These are phyloP conservation scores for Acrobasis suavella DNA, from an alignment of 2,888 invertebrate species.

Conservation along the genomic window DNA sequence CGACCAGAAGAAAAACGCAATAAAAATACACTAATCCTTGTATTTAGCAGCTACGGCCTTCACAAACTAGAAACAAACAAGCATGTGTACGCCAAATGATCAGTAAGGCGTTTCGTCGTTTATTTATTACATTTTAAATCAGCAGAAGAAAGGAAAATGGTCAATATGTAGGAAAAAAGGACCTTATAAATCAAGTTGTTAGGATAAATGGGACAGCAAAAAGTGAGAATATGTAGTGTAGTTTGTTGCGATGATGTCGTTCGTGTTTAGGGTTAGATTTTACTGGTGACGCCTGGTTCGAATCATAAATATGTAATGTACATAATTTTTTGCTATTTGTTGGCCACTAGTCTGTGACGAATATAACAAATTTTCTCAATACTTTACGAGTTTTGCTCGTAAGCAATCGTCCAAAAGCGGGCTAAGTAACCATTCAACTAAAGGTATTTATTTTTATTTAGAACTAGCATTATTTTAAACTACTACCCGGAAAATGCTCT, in stretches of 20 bases:
- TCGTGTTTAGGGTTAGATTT: background rate
- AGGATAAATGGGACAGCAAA: conserved; percentile 1
- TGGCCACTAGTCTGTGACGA: no score
- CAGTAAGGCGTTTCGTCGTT: background rate
- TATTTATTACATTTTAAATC: conserved; percentile 21
- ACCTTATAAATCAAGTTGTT: conserved; percentile 14
- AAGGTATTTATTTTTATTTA: no score
- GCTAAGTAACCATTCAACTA: no score
- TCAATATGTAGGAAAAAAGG: conserved; percentile 7
- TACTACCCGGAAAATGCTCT: no score
- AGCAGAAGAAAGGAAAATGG: conserved; percentile 14
- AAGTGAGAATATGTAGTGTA: conserved; percentile 4
- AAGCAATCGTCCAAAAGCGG: no score
- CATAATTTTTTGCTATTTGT: no score
- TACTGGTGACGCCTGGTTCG: no score
- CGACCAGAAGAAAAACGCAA: background rate
- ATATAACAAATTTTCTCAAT: no score
- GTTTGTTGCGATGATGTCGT: conserved; percentile 6
- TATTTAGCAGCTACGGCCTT: background rate
- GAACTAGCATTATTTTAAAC: no score
- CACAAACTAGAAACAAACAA: conserved; percentile 14
- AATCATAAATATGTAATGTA: no score
- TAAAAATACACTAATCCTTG: background rate
- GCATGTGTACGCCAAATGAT: background rate
- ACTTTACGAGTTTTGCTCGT: no score